These are phyloP conservation scores for Zaprionus kolodkinae DNA, from an alignment of 1,140 invertebrate genomes.

Conservation along the genomic window DNA sequence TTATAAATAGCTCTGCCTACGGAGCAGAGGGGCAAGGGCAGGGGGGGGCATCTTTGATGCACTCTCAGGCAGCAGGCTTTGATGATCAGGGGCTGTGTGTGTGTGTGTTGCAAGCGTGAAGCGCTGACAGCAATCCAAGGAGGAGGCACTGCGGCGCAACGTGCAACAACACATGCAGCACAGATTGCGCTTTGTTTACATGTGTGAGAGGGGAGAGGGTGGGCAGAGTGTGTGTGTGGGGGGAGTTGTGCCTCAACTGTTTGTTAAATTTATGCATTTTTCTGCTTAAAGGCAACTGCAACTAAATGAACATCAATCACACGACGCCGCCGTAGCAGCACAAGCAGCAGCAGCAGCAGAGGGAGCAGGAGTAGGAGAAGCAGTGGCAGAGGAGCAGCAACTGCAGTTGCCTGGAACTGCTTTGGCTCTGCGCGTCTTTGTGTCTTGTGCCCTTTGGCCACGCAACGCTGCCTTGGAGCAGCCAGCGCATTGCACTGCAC, in stretches of 20 bases:
- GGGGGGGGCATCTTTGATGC: conserved; percentile 35
- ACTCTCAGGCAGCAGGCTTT: conserved; percentile 54
- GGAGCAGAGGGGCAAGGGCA: background rate
- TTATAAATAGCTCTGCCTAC: conserved; percentile 63
- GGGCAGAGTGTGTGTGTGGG: background rate
- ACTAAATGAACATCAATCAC: conserved; percentile 82
- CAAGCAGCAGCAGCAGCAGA: background rate
- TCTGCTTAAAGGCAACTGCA: conserved; percentile 78
- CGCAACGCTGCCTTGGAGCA: conserved; percentile 49
- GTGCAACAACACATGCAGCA: conserved; percentile 69
- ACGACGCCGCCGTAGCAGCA: conserved; percentile 57
- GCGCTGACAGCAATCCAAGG: conserved; percentile 63
- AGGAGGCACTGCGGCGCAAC: conserved; percentile 15
- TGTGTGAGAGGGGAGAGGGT: background rate
- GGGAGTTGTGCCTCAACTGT: conserved; percentile 42
- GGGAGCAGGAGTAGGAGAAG: background rate
- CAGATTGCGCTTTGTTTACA: conserved; percentile 79
- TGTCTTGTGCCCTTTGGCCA: conserved; percentile 27
- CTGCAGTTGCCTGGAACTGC: conserved; percentile 51
- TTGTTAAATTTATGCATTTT: conserved; percentile 83
- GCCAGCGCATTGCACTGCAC: conserved; percentile 71
- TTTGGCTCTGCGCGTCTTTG: background rate
- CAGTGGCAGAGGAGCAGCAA: conserved; percentile 34
- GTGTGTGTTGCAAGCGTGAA: no score
- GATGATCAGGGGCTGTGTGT: conserved; percentile 71